Percentiles rank a stretch among this genome's conserved stretches.
Evolutionary conservation across 1,140 invertebrate genomes (phyloP).

Genomic region (Pomacea maculata): DNA sequence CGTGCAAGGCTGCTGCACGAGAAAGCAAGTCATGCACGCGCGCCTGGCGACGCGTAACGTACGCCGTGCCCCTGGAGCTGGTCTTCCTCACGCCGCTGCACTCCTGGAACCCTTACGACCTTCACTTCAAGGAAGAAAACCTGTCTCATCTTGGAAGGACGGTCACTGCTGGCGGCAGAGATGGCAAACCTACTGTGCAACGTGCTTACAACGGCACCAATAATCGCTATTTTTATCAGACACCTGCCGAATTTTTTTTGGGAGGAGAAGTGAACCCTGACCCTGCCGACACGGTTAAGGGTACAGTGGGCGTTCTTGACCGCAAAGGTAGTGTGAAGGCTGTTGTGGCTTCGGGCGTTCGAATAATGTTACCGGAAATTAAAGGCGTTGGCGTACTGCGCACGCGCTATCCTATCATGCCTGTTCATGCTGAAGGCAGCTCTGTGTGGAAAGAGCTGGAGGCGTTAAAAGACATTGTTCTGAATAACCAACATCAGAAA

Average conservation of each 20-base stretch:
- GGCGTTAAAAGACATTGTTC: conserved; percentile 41
- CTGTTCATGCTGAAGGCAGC: conserved; percentile 37
- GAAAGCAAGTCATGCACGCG: neutral
- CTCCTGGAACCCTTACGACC: conserved; percentile 52
- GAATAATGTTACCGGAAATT: conserved; percentile 35
- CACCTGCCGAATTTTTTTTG: conserved; percentile 40
- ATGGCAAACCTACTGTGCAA: conserved; percentile 9
- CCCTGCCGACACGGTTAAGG: conserved; percentile 38
- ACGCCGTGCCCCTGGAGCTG: conserved; percentile 54
- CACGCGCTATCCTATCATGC: conserved; percentile 44
- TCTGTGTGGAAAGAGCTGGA: conserved; percentile 42
- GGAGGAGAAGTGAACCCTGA: conserved; percentile 30
- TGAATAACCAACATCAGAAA: conserved; percentile 22
- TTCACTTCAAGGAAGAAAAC: conserved; percentile 28
- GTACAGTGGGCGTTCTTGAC: conserved; percentile 37
- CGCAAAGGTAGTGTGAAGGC: conserved; percentile 25
- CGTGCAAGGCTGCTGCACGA: conserved; percentile 7
- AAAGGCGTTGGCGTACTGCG: conserved; percentile 36
- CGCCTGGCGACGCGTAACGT: conserved; percentile 30
- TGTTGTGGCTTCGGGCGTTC: conserved; percentile 31
- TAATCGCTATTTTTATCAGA: conserved; percentile 35
- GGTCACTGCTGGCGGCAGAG: conserved; percentile 9
- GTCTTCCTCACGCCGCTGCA: conserved; percentile 52
- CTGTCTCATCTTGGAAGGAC: conserved; percentile 6
- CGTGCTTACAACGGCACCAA: conserved; percentile 43